Percentiles rank a stretch among this genome's conserved stretches.
phyloP scores from a whole-genome alignment of 2,797 vertebrate genomes.

The Luscinia megarhynchos region DNA sequence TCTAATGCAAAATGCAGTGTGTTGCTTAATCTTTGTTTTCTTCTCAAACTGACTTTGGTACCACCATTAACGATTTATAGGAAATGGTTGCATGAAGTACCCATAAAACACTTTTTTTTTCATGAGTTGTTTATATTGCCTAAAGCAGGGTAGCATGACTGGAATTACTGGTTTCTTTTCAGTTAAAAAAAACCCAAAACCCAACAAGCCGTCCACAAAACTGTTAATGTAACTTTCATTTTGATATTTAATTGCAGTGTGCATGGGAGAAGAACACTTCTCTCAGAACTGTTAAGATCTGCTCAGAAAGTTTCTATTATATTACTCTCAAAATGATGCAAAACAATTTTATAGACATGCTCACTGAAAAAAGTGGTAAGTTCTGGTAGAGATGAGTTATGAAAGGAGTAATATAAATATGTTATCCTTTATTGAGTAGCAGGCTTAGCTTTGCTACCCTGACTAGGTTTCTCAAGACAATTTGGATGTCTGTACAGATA shows the following conservation, averaged over 20 bases:
- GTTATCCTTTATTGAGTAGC: background rate
- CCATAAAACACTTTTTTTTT: background rate
- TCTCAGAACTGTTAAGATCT: background rate
- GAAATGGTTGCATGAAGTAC: slow-evolving; percentile 18
- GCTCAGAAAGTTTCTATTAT: background rate
- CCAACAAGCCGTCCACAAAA: background rate
- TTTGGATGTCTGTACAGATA: background rate
- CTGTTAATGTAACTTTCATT: background rate
- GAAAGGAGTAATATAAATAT: background rate
- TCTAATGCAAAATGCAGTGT: background rate
- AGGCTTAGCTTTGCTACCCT: background rate
- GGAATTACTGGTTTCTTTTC: slow-evolving; percentile 47
- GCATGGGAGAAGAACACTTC: background rate
- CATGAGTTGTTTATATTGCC: background rate
- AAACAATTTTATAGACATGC: background rate
- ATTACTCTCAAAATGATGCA: background rate
- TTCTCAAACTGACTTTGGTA: background rate
- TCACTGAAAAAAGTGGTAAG: background rate
- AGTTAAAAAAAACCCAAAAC: background rate
- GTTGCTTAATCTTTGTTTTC: background rate
- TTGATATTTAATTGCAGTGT: background rate
- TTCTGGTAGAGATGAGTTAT: background rate
- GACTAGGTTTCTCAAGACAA: background rate
- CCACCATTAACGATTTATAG: background rate
- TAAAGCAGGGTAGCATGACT: background rate